A percentile compares a stretch with the other conserved stretches of the same genome.
phyloP scores from a whole-genome alignment of 2,797 vertebrate genomes.

The Catostomus latipinnis region DNA sequence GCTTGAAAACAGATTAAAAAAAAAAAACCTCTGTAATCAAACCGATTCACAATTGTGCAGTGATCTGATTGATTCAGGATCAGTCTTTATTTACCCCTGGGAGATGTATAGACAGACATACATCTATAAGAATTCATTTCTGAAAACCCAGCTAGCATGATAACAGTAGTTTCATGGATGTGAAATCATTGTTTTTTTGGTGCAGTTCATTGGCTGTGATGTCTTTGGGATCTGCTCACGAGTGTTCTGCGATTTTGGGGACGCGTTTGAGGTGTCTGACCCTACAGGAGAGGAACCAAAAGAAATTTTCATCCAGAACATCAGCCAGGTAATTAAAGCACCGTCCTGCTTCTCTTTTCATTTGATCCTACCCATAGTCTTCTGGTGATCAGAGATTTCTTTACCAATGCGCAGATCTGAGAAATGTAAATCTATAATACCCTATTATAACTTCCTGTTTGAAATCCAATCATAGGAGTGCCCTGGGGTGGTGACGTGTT shows the following conservation, averaged over 20 bases:
- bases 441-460: slow-evolving; percentile 14
- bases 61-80: too few relatives aligned
- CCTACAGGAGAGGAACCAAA: slow-evolving; percentile 96
- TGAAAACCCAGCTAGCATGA: background rate
- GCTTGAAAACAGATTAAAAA: background rate
- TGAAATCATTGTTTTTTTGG: slow-evolving; percentile 2
- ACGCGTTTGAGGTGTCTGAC: slow-evolving; percentile 94
- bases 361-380: background rate
- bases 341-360: background rate
- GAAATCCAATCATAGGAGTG: slow-evolving; percentile 76
- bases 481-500: slow-evolving; percentile 92
- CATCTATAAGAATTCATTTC: too few relatives aligned
- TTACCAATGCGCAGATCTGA: background rate
- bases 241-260: slow-evolving; percentile 97
- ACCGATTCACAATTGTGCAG: background rate
- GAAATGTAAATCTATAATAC: background rate
- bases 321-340: slow-evolving; percentile 84
- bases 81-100: too few relatives aligned
- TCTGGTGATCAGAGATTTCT: background rate
- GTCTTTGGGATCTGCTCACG: slow-evolving; percentile 89
- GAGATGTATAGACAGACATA: too few relatives aligned
- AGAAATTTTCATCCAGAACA: slow-evolving; percentile 95
- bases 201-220: slow-evolving; percentile 92
- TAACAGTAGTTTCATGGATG: background rate
- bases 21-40: background rate